Evolutionary conservation across 2,797 vertebrate species (phyloP).

Genomic region (Gila robusta): DNA sequence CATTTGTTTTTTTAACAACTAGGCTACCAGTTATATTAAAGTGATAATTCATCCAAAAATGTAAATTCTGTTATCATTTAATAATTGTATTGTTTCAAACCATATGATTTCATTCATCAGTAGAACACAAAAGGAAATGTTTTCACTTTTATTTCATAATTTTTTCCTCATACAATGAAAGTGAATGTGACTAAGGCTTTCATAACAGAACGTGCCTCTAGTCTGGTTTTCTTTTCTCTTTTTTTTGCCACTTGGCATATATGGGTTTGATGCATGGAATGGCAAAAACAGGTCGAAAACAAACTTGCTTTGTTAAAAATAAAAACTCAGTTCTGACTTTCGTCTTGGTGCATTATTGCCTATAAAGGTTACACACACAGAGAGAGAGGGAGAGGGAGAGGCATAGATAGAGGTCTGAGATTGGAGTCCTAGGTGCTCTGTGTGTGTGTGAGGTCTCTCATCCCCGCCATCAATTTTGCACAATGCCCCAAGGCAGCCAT

Average conservation of each 20-base stretch:
- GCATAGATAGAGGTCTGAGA: conserved; percentile 50
- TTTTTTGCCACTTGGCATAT: background rate
- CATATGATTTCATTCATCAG: background rate
- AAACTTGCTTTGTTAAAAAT: background rate
- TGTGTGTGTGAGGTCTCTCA: conserved; percentile 63
- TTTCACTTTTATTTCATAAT: background rate
- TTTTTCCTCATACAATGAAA: background rate
- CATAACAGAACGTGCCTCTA: background rate
- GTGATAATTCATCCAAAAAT: background rate
- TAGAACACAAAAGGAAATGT: background rate
- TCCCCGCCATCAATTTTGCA: conserved; percentile 72
- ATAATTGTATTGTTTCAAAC: background rate
- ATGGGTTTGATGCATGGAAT: background rate
- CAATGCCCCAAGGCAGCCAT: conserved; percentile 64
- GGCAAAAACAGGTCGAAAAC: background rate
- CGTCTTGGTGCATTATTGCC: background rate
- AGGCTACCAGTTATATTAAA: background rate
- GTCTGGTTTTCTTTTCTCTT: background rate
- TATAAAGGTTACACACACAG: conserved; percentile 15
- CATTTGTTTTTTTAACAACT: no score
- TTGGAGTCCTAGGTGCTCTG: conserved; percentile 52
- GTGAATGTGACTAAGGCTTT: background rate
- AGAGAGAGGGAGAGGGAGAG: conserved; percentile 1
- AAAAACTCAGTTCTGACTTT: conserved; percentile 5
- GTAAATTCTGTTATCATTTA: background rate